A percentile compares a stretch with the other conserved stretches of the same genome.
Evolutionary conservation across 2,113 vertebrate genomes (phyloP).

Genomic region (Ciconia boyciana): DNA sequence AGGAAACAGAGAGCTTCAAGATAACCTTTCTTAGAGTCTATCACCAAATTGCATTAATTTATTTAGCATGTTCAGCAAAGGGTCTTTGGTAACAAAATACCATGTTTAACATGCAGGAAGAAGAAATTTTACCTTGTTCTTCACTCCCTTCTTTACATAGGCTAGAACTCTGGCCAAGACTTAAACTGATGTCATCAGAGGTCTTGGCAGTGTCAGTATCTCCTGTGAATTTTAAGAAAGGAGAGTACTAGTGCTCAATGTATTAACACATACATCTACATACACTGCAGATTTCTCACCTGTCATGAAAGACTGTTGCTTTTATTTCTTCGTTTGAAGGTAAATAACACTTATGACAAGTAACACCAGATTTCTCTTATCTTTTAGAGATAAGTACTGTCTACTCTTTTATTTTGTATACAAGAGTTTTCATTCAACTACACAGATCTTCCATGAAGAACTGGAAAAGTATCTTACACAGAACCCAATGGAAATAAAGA

Average conservation of each 20-base stretch:
- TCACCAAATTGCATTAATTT: background rate
- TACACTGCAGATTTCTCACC: background rate
- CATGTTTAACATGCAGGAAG: background rate
- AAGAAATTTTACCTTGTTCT: slow-evolving; percentile 86
- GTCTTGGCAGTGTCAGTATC: slow-evolving; percentile 88
- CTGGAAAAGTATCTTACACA: background rate
- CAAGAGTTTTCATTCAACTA: background rate
- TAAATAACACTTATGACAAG: background rate
- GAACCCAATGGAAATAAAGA: background rate
- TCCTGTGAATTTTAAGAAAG: slow-evolving; percentile 72
- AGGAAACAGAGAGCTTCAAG: background rate
- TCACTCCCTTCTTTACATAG: slow-evolving; percentile 88
- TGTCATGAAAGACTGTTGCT: background rate
- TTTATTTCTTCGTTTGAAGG: background rate
- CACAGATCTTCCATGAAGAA: background rate
- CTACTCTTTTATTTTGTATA: background rate
- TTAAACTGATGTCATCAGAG: slow-evolving; percentile 94
- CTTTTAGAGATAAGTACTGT: background rate
- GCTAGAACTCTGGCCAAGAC: slow-evolving; percentile 92
- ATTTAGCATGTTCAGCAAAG: background rate
- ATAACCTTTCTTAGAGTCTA: background rate
- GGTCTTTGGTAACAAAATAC: background rate
- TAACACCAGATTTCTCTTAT: background rate
- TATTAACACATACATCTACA: background rate
- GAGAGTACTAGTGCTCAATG: background rate